Evolutionary conservation across 1,140 invertebrate genomes (phyloP), one percentile per base, ranked within the genome.

Genomic region (Lepidotrigona ventralis): DNA sequence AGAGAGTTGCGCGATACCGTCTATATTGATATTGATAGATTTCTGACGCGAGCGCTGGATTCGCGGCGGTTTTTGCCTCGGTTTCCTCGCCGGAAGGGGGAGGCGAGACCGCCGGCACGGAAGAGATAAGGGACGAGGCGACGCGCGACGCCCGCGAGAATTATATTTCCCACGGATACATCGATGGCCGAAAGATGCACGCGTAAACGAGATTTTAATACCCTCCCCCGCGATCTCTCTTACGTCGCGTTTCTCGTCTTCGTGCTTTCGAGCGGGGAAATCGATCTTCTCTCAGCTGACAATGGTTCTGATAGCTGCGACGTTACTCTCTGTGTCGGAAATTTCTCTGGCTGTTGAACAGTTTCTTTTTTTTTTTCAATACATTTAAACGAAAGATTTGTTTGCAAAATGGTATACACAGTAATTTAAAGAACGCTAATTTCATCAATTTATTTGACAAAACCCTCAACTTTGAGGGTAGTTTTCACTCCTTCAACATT

Each of bases 21-120:
- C 78, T 46, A 46, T 46, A 87, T 84, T 84, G 81, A 86, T 89
- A 79, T 73, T 89, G 88, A 89, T 89, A 89, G 87, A 89, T 89
- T 89, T 84, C 87, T 84, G 87, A 89, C 88, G 88, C 79, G 81
- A n/a, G 70, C 63, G 77, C 66, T 56, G 81, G 87, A 79, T 84
- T 12, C 78, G 78, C 53, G n/a, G 58, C 53, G n/a, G 58, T 85
- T 89, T 89, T 89, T 89, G 21, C 53, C 78, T 51, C 23, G 33
- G 58, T 63, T 85, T 73, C 51, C 17, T 14, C 21, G 77, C 85
- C 86, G 86, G 81, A 79, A 81, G 68, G 64, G 75, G 84, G 87
- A 73, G 56, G 80, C 69, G 74, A 66, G 76, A 78, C 73, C 87
- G 88, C 21, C 85, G 78, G 76, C 58, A 88, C 71, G 88, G 88